Evolutionary conservation across 2,797 vertebrate species (phyloP).

Genomic region (Antrozous pallidus): DNA sequence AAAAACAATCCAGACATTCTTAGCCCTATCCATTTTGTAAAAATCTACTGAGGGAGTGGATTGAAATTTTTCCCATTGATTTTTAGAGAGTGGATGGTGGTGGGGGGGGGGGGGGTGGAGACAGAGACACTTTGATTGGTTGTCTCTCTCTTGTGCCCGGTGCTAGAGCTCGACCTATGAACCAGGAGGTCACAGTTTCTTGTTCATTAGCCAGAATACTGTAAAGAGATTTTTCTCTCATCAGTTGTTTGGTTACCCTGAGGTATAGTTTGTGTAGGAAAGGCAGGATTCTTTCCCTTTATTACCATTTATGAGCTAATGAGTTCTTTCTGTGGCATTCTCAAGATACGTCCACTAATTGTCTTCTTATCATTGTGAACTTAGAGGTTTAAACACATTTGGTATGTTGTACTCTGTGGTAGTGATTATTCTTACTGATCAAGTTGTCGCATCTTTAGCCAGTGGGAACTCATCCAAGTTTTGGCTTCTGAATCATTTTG

Average conservation of each 20-base stretch:
- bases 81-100: too few species aligned
- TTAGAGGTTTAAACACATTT: constrained; percentile 27
- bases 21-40: not conserved
- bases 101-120: too few species aligned
- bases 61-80: too few species aligned
- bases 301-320: not conserved
- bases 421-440: not conserved
- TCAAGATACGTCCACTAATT: not conserved
- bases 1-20: not conserved
- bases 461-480: not conserved
- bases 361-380: not conserved
- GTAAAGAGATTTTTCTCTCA: not conserved
- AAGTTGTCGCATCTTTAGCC: not conserved
- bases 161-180: too few species aligned
- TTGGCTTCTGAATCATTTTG: constrained; percentile 57
- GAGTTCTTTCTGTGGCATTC: not conserved
- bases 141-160: too few species aligned
- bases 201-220: constrained; percentile 3
- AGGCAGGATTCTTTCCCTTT: not conserved
- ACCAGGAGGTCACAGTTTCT: not conserved
- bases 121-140: too few species aligned
- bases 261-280: constrained; percentile 1
- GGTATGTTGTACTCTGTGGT: not conserved
- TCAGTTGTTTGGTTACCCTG: constrained; percentile 24
- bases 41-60: too few species aligned